phyloP scores from a whole-genome alignment of 2,113 vertebrate genomes.

The Bubo scandiacus region DNA sequence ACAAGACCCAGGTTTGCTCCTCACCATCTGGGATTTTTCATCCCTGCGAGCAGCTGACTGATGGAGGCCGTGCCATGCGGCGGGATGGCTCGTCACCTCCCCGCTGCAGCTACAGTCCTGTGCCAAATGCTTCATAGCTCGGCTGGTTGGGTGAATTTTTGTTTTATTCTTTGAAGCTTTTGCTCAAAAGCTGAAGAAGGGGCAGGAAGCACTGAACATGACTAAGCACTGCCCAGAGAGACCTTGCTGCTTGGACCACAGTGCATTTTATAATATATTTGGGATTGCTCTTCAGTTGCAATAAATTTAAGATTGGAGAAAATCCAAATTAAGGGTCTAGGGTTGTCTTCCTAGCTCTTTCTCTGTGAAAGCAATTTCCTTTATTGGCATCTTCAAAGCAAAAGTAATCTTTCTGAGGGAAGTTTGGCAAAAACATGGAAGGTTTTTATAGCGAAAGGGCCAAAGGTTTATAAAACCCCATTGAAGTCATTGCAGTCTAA shows the following conservation, averaged over 20 bases:
- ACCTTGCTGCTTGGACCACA: not conserved
- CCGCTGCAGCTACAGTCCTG: not conserved
- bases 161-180: not conserved
- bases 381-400: constrained; percentile 50
- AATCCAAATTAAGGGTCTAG: constrained; percentile 29
- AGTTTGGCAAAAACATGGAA: constrained; percentile 40
- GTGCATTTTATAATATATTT: not conserved
- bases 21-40: not conserved
- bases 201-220: not conserved
- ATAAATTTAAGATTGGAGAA: constrained; percentile 23
- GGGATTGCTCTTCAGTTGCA: not conserved
- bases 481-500: not conserved
- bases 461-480: constrained; percentile 52
- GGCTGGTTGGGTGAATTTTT: accelerated
- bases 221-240: not conserved
- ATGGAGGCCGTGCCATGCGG: not conserved
- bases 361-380: constrained; percentile 24
- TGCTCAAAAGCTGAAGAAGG: not conserved
- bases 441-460: constrained; percentile 28
- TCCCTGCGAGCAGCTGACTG: not conserved
- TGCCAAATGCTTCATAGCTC: not conserved
- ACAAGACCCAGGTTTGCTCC: not conserved
- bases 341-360: constrained; percentile 18
- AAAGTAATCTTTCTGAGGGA: constrained; percentile 39
- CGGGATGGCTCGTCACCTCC: not conserved